phyloP scores from a whole-genome alignment of 2,888 invertebrate genomes.

The Ametastegia equiseti region DNA sequence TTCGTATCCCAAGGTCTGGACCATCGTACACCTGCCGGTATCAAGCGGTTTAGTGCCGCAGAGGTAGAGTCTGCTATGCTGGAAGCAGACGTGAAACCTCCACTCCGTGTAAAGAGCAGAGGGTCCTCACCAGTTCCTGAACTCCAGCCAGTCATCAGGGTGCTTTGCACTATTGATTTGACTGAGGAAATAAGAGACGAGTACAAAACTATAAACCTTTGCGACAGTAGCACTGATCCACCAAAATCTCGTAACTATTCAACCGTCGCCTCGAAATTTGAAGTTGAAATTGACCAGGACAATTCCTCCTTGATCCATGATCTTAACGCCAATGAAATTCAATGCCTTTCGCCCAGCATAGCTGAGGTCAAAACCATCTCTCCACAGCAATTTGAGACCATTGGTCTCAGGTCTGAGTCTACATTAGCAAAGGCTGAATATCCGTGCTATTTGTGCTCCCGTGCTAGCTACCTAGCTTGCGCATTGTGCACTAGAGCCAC shows the following conservation, averaged over 20 bases:
- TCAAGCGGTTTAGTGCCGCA: neutral
- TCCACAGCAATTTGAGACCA: constrained; percentile 7
- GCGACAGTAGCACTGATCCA: constrained; percentile 11
- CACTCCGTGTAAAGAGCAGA: neutral
- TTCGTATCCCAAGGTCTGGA: neutral
- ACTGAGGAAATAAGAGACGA: neutral
- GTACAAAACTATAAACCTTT: neutral
- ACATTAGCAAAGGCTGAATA: neutral
- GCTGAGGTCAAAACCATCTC: constrained; percentile 20
- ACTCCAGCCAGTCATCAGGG: neutral
- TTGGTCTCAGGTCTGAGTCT: neutral
- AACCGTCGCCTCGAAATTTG: neutral
- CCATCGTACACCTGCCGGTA: neutral
- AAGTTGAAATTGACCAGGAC: neutral
- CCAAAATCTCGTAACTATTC: neutral
- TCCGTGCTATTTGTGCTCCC: neutral
- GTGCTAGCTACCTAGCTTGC: constrained; percentile 57
- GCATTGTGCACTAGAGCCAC: constrained; percentile 57
- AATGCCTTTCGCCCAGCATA: neutral
- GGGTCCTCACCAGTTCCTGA: neutral
- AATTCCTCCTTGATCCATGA: neutral
- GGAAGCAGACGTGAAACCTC: neutral
- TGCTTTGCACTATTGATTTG: constrained; percentile 5
- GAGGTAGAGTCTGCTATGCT: neutral
- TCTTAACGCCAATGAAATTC: neutral